These are phyloP conservation scores for Drosophila cracens DNA, from an alignment of 2,888 invertebrate genomes.

Conservation along the genomic window DNA sequence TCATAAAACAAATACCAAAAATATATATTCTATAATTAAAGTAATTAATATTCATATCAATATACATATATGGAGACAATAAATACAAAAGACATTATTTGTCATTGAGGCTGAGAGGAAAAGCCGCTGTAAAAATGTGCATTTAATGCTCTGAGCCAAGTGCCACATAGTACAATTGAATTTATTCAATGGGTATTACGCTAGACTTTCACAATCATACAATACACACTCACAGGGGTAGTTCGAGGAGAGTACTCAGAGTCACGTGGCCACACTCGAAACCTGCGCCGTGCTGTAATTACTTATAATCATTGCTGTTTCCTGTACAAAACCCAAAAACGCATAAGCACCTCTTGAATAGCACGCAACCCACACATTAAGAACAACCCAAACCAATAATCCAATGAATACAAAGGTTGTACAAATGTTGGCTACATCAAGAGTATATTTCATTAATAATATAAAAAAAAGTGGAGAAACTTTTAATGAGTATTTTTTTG, in stretches of 20 bases:
- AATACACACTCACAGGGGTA: slow-evolving; percentile 6
- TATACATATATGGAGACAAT: background rate
- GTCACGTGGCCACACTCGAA: slow-evolving; percentile 67
- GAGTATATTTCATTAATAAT: background rate
- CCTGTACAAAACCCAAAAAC: slow-evolving; percentile 18
- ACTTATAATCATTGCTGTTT: slow-evolving; percentile 61
- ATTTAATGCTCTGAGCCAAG: slow-evolving; percentile 8
- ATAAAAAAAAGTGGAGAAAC: accelerated
- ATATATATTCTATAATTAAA: slow-evolving; percentile 41
- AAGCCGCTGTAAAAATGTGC: slow-evolving; percentile 11
- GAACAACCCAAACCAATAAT: background rate
- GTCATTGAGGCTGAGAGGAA: slow-evolving; percentile 43
- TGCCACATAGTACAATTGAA: background rate
- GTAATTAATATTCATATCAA: slow-evolving; percentile 43
- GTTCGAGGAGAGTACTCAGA: slow-evolving; percentile 38
- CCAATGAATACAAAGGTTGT: background rate
- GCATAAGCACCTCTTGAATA: slow-evolving; percentile 48
- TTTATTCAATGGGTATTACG: slow-evolving; percentile 1
- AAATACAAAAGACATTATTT: slow-evolving; percentile 48
- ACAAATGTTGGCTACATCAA: background rate
- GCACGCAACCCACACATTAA: slow-evolving; percentile 56
- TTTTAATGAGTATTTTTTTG: background rate
- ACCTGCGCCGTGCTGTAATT: slow-evolving; percentile 56
- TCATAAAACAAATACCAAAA: slow-evolving; percentile 84
- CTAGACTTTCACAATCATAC: slow-evolving; percentile 24